A percentile compares a stretch with the other conserved stretches of the same genome.
Conservation (phyloP, 2,113 vertebrate genomes). For the Crotalus viridis region DNA sequence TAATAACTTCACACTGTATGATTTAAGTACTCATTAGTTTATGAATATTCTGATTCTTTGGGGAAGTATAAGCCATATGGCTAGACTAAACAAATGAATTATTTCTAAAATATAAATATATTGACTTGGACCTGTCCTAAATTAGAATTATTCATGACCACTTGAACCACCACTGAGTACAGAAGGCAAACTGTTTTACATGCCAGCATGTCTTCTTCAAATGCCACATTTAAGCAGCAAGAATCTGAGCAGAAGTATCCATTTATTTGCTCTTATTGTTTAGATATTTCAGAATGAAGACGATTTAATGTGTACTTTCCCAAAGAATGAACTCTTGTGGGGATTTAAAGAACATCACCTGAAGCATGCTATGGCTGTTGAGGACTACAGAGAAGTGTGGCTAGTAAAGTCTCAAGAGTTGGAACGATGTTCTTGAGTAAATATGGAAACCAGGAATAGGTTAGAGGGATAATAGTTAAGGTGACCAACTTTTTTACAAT, state of each 20-base stretch:
- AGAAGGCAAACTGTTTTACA: background rate
- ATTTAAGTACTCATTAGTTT: background rate
- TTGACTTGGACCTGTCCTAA: background rate
- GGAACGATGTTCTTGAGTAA: background rate
- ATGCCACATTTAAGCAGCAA: background rate
- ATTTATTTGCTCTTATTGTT: background rate
- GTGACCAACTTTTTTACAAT: too few relatives aligned
- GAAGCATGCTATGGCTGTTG: background rate
- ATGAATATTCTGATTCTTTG: background rate
- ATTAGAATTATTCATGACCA: background rate
- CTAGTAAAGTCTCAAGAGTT: background rate
- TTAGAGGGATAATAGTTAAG: background rate
- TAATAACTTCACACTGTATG: background rate
- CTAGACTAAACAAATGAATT: background rate
- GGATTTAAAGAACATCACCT: background rate
- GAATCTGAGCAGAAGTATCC: background rate
- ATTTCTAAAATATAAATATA: background rate
- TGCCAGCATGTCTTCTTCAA: background rate
- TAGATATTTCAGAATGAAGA: background rate
- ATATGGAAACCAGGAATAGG: background rate
- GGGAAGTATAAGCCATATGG: background rate
- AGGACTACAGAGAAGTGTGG: background rate
- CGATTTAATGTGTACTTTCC: background rate
- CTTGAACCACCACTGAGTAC: background rate
- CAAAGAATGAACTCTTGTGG: background rate